These are phyloP conservation scores for Syrrhaptes paradoxus DNA, from an alignment of 2,113 vertebrate species.

Conservation along the genomic window DNA sequence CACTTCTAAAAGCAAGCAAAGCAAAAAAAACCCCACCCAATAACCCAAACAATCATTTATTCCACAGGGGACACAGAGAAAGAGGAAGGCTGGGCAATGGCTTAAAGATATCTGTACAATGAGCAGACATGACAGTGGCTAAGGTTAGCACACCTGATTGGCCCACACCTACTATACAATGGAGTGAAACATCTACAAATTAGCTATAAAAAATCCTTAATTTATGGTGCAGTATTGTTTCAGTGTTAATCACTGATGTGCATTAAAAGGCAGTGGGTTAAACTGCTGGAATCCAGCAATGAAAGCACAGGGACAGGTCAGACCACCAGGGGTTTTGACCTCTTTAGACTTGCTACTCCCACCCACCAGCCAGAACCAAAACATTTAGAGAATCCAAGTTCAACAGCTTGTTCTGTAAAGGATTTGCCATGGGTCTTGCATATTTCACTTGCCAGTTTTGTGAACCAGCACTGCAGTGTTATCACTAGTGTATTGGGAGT, in stretches of 20 bases:
- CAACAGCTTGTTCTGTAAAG: background rate
- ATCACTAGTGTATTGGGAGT: background rate
- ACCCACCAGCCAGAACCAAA: background rate
- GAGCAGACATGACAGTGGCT: background rate
- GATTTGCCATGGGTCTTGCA: background rate
- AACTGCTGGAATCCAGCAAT: background rate
- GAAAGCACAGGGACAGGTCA: background rate
- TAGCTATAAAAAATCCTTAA: background rate
- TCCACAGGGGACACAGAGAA: background rate
- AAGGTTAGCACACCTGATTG: background rate
- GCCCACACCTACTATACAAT: background rate
- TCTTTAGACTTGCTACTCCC: background rate
- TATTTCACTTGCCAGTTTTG: background rate
- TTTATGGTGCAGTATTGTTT: background rate
- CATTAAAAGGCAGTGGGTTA: background rate
- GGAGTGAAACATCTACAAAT: background rate
- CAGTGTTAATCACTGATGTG: too few species aligned
- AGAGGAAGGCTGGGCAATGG: background rate
- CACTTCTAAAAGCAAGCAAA: background rate
- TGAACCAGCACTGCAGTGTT: background rate
- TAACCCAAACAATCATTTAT: background rate
- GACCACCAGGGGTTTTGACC: background rate
- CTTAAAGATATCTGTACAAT: background rate
- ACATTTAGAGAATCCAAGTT: background rate
- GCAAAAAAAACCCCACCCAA: background rate